These are phyloP conservation scores for Lepidonotus clava DNA, from an alignment of 2,888 invertebrate species.

Conservation along the genomic window DNA sequence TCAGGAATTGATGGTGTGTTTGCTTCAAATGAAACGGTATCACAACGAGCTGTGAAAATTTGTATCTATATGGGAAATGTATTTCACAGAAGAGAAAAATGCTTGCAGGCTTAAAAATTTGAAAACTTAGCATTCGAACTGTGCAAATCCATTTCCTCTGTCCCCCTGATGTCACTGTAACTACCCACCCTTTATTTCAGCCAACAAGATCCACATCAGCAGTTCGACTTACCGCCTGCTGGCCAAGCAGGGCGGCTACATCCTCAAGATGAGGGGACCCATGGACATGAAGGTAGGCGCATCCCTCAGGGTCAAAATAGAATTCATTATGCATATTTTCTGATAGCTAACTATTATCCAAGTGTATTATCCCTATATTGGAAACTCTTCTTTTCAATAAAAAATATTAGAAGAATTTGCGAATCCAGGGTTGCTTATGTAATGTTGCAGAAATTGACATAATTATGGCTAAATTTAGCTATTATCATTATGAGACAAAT, in stretches of 20 bases:
- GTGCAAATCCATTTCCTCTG: background rate
- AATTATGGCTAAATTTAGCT: no score
- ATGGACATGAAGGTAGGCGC: conserved; percentile 50
- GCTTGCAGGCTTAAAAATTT: no score
- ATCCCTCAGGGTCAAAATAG: background rate
- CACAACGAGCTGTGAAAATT: no score
- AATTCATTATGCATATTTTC: background rate
- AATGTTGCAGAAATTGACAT: no score
- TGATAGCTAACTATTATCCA: background rate
- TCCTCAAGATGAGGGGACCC: conserved; percentile 30
- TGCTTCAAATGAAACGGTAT: no score
- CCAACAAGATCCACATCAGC: conserved; percentile 54
- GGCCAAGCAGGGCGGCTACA: conserved; percentile 31
- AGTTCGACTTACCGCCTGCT: conserved; percentile 39
- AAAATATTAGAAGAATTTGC: background rate
- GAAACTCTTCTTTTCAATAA: background rate
- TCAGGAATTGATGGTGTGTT: no score
- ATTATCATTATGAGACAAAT: no score
- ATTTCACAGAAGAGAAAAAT: no score
- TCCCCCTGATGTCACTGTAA: background rate
- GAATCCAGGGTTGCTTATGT: no score
- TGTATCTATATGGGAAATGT: no score
- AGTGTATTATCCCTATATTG: background rate
- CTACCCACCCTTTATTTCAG: conserved; percentile 7
- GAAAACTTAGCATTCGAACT: background rate